phyloP scores from a whole-genome alignment of 2,113 vertebrate genomes.

The Syngnathus typhle region DNA sequence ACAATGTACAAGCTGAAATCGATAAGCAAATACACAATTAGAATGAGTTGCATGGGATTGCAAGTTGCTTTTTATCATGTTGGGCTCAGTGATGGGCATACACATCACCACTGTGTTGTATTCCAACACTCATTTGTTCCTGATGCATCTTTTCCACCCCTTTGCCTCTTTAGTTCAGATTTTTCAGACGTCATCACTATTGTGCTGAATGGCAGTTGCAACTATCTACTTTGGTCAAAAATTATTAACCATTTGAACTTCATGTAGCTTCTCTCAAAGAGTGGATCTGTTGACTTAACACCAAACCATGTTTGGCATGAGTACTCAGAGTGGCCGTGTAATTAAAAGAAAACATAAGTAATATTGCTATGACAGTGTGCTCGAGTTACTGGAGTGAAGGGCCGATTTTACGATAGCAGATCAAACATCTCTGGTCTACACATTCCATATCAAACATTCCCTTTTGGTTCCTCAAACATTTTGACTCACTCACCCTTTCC shows the following conservation, averaged over 20 bases:
- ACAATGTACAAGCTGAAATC: too few relatives aligned
- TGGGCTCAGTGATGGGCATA: neutral
- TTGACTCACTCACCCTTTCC: conserved; percentile 67
- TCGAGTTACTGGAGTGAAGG: conserved; percentile 57
- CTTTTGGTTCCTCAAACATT: conserved; percentile 44
- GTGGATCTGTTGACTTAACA: conserved; percentile 11
- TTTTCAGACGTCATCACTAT: neutral
- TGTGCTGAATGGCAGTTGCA: neutral
- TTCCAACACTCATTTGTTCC: neutral
- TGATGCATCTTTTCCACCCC: neutral
- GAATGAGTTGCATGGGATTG: neutral
- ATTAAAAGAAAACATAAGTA: conserved; percentile 76
- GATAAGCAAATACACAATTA: neutral
- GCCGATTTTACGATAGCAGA: conserved; percentile 51
- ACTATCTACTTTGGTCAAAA: neutral
- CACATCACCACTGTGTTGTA: neutral
- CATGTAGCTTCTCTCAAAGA: neutral
- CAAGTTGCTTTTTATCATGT: neutral
- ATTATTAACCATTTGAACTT: conserved; percentile 1
- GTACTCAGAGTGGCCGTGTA: conserved; percentile 62
- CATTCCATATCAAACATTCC: conserved; percentile 9
- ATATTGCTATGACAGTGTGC: conserved; percentile 73
- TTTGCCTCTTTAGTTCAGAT: neutral
- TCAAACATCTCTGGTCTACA: conserved; percentile 64
- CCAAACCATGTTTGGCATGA: conserved; percentile 69